Evolutionary conservation across 2,888 invertebrate genomes (phyloP).

Genomic region (Synanthedon vespiformis): DNA sequence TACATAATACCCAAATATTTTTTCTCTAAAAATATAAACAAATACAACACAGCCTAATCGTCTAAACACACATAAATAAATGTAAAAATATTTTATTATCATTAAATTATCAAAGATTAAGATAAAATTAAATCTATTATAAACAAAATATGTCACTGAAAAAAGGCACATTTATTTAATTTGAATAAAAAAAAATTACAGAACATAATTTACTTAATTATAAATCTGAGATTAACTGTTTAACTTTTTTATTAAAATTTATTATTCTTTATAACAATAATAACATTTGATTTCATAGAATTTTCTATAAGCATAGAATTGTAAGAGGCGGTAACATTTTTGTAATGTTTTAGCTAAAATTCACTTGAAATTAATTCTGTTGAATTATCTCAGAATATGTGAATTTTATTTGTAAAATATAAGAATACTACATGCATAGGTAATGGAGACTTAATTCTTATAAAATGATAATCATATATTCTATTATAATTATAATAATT

Average conservation of each 20-base stretch:
- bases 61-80: too few relatives aligned
- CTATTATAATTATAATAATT: not conserved
- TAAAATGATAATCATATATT: not conserved
- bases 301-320: too few relatives aligned
- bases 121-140: not conserved
- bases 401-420: too few relatives aligned
- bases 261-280: too few relatives aligned
- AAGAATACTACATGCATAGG: not conserved
- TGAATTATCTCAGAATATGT: too few relatives aligned
- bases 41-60: not conserved
- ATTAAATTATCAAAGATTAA: not conserved
- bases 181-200: constrained; percentile 15
- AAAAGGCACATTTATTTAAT: constrained; percentile 51
- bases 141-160: constrained; percentile 13
- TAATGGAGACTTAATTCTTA: not conserved
- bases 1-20: not conserved
- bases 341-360: too few relatives aligned
- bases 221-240: too few relatives aligned
- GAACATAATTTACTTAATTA: too few relatives aligned
- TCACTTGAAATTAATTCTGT: too few relatives aligned
- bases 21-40: not conserved
- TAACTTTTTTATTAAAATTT: too few relatives aligned
- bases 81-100: not conserved
- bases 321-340: too few relatives aligned
- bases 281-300: too few relatives aligned